A percentile compares a stretch with the other conserved stretches of the same genome.
Conservation (phyloP, 2,113 vertebrate species). For the Ptilonorhynchus violaceus region DNA sequence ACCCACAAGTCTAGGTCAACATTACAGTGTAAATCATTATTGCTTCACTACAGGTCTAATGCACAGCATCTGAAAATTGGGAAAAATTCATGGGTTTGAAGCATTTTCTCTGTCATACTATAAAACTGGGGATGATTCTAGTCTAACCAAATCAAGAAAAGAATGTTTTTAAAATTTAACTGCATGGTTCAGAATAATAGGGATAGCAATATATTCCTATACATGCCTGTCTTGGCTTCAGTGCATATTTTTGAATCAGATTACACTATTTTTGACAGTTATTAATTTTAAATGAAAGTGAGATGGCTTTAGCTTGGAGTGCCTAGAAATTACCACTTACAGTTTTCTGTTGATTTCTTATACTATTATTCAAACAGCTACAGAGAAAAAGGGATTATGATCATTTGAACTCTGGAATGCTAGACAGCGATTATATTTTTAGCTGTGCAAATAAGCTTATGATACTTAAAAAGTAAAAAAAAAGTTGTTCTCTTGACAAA, state of each 20-base stretch:
- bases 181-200: neutral
- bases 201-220: neutral
- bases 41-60: neutral
- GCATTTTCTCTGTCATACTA: neutral
- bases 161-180: neutral
- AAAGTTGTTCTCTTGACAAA: neutral
- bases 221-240: neutral
- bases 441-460: neutral
- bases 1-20: constrained; percentile 40
- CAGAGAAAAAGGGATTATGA: neutral
- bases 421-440: neutral
- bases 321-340: neutral
- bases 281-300: constrained; percentile 13
- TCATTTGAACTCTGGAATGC: neutral
- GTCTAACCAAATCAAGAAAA: neutral
- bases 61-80: neutral
- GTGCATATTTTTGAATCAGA: neutral
- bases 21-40: constrained; percentile 13
- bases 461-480: neutral
- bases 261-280: neutral
- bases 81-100: neutral
- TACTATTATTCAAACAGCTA: neutral
- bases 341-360: neutral
- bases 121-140: neutral
- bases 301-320: neutral